Percentiles rank a stretch among this genome's conserved stretches.
Conservation (phyloP, 2,888 invertebrate genomes). For the Eurois occulta region DNA sequence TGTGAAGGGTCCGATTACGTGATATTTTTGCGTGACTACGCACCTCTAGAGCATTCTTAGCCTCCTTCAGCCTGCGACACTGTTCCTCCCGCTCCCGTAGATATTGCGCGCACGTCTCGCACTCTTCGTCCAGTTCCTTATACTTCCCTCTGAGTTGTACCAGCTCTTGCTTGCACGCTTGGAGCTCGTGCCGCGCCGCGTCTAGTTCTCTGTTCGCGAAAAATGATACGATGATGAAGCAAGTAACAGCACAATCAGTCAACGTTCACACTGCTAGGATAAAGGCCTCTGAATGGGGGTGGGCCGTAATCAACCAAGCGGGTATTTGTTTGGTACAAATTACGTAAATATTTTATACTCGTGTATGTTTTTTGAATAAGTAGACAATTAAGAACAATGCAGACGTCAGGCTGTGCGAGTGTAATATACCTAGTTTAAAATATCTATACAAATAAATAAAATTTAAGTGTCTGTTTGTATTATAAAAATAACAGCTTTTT, state of each 20-base stretch:
- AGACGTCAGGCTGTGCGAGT: no score
- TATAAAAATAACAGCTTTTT: no score
- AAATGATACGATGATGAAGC: neutral
- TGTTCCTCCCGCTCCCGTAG: constrained; percentile 81
- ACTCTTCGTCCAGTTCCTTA: constrained; percentile 86
- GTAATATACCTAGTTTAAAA: no score
- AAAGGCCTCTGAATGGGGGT: neutral
- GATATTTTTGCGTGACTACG: no score
- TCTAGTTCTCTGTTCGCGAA: constrained; percentile 81
- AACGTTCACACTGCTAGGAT: neutral
- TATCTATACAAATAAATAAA: no score
- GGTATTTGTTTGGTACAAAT: neutral
- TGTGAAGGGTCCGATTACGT: no score
- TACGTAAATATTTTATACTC: neutral
- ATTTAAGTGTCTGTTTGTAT: no score
- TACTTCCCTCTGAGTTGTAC: constrained; percentile 78
- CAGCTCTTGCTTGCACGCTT: constrained; percentile 77
- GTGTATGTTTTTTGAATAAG: neutral
- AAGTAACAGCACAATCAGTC: neutral
- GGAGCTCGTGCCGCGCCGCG: constrained; percentile 75
- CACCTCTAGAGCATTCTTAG: constrained; percentile 81
- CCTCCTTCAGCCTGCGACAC: constrained; percentile 76
- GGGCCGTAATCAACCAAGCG: neutral
- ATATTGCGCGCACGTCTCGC: constrained; percentile 84
- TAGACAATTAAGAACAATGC: neutral